Percentiles rank a stretch among this genome's conserved stretches.
Conservation (phyloP, 2,113 vertebrate genomes). For the Coptodon bakossiorum region DNA sequence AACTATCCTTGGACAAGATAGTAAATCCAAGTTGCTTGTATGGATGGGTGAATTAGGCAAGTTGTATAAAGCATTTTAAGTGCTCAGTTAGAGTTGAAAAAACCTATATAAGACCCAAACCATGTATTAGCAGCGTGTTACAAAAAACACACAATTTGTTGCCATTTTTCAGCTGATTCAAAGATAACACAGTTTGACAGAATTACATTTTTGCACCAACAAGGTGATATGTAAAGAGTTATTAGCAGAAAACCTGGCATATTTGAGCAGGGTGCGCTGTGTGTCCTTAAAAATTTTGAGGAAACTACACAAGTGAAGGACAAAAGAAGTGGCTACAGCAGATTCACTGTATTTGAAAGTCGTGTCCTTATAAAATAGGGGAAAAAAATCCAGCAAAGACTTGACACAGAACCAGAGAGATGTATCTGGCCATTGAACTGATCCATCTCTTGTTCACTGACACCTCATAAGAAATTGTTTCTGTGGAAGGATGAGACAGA, state of each 20-base stretch:
- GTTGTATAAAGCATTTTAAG: not conserved
- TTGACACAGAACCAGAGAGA: not conserved
- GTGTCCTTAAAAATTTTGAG: not conserved
- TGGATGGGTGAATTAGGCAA: not conserved
- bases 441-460: not conserved
- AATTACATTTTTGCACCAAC: not conserved
- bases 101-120: not conserved
- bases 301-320: not conserved
- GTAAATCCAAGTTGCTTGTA: not conserved
- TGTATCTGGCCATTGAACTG: not conserved
- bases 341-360: not conserved
- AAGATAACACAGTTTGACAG: not conserved
- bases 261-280: not conserved
- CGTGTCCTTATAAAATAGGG: not conserved
- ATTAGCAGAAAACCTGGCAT: not conserved
- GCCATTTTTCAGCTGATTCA: not conserved
- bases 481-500: not conserved
- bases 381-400: fast-evolving
- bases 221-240: not conserved
- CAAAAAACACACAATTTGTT: not conserved
- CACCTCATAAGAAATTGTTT: not conserved
- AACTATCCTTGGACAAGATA: not conserved
- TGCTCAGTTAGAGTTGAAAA: not conserved
- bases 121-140: not conserved
- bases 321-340: not conserved